These are phyloP conservation scores for Poeciliopsis paucimaculata DNA, from an alignment of 2,797 vertebrate genomes.

Conservation along the genomic window DNA sequence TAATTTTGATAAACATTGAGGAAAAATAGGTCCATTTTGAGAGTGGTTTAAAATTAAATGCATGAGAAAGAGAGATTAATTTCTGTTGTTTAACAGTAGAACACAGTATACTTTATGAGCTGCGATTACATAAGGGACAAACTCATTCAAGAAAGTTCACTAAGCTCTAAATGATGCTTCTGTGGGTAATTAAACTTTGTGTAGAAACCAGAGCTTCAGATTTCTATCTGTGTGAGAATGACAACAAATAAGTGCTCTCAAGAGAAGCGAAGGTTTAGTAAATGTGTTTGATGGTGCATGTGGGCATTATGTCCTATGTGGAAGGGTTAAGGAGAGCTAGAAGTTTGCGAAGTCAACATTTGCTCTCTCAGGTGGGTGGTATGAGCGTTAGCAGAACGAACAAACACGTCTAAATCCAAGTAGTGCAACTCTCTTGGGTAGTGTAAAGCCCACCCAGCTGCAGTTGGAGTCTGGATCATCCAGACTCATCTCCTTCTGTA, in stretches of 20 bases:
- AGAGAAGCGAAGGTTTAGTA: conserved; percentile 8
- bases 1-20: not conserved
- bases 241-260: conserved; percentile 1
- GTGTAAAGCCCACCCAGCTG: conserved; percentile 57
- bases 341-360: conserved; percentile 20
- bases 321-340: not conserved
- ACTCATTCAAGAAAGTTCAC: not conserved
- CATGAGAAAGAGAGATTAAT: conserved; percentile 23
- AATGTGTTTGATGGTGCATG: conserved; percentile 30
- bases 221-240: not conserved
- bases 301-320: conserved; percentile 15
- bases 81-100: conserved; percentile 48
- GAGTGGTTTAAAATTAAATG: conserved; percentile 1
- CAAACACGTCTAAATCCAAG: not conserved
- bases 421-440: conserved; percentile 30
- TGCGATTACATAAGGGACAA: not conserved
- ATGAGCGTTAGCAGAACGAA: conserved; percentile 26
- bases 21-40: not conserved
- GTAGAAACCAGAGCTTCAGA: not conserved
- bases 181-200: not conserved
- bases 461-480: conserved; percentile 30
- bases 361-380: conserved; percentile 23
- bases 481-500: conserved; percentile 28
- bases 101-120: not conserved
- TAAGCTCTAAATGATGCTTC: not conserved